Percentiles rank a stretch among this genome's conserved stretches.
Evolutionary conservation across 1,140 invertebrate species (phyloP).

Genomic region (Drosophila tsacasi): DNA sequence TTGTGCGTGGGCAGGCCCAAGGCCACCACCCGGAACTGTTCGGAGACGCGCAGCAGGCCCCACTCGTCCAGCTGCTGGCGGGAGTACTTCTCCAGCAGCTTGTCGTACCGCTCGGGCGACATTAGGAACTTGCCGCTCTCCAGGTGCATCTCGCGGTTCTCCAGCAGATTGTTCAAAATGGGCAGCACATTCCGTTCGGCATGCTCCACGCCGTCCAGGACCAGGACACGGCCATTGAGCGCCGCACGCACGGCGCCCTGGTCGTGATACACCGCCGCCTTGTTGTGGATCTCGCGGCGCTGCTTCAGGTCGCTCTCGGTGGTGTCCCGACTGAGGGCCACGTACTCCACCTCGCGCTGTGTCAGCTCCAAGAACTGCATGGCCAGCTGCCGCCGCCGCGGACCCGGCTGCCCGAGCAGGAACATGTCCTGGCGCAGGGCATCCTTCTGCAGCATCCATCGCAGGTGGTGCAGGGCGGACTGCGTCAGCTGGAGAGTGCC

Average conservation of each 20-base stretch:
- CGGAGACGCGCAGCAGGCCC: slow-evolving; percentile 95
- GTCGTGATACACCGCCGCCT: slow-evolving; percentile 96
- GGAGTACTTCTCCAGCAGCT: slow-evolving; percentile 90
- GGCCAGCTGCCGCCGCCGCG: slow-evolving; percentile 89
- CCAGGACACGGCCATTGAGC: slow-evolving; percentile 93
- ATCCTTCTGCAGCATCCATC: slow-evolving; percentile 98
- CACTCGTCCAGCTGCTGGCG: slow-evolving; percentile 90
- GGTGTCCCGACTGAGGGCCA: slow-evolving; percentile 96
- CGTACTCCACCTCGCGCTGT: slow-evolving; percentile 95
- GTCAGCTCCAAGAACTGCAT: slow-evolving; percentile 96
- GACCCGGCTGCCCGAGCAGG: slow-evolving; percentile 95
- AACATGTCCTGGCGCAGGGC: slow-evolving; percentile 97
- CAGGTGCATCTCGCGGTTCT: slow-evolving; percentile 99
- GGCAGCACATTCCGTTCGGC: slow-evolving; percentile 98
- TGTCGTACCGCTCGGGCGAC: slow-evolving; percentile 94
- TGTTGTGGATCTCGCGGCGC: slow-evolving; percentile 94
- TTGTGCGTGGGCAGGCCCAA: slow-evolving; percentile 95
- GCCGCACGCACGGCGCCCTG: slow-evolving; percentile 98
- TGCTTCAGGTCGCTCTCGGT: slow-evolving; percentile 99
- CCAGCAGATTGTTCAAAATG: slow-evolving; percentile 98
- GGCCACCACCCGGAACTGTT: slow-evolving; percentile 96
- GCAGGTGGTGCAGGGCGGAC: slow-evolving; percentile 91
- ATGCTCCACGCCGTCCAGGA: slow-evolving; percentile 99
- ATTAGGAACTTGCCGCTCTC: slow-evolving; percentile 98
- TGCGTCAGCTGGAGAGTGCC: slow-evolving; percentile 88